Percentiles rank a stretch among this genome's conserved stretches.
These are phyloP conservation scores for Thalassoma bifasciatum DNA, from an alignment of 2,113 vertebrate genomes.

Conservation along the genomic window DNA sequence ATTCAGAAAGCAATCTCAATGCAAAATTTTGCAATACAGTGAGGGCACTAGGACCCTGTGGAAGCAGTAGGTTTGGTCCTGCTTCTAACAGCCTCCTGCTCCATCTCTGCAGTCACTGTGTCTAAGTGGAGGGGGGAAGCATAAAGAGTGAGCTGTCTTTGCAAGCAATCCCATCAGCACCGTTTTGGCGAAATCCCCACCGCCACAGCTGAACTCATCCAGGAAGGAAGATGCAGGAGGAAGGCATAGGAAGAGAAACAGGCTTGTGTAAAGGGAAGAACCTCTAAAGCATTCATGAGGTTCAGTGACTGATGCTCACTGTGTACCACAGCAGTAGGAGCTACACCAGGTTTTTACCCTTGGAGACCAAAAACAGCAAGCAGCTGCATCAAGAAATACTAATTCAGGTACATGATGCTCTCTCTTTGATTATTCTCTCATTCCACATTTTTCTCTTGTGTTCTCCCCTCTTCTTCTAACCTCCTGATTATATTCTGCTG, in stretches of 20 bases:
- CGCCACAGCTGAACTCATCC: conserved; percentile 64
- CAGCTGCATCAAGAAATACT: conserved; percentile 68
- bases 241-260: conserved; percentile 49
- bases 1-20: conserved; percentile 5
- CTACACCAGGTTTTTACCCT: conserved; percentile 67
- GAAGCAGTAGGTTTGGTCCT: conserved; percentile 55
- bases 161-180: conserved; percentile 73
- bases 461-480: conserved; percentile 42
- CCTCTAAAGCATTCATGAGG: conserved; percentile 62
- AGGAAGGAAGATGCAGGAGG: conserved; percentile 68
- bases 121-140: conserved; percentile 69
- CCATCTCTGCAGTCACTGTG: conserved; percentile 84
- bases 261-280: conserved; percentile 45
- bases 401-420: conserved; percentile 68
- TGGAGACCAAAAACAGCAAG: conserved; percentile 70
- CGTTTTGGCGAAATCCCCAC: conserved; percentile 52
- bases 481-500: conserved; percentile 28
- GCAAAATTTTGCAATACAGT: not conserved
- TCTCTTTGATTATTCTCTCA: not conserved
- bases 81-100: conserved; percentile 76
- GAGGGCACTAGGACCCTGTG: conserved; percentile 81
- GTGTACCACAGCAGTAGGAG: conserved; percentile 58
- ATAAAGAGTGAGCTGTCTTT: conserved; percentile 63
- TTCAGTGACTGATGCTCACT: conserved; percentile 69
- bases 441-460: conserved; percentile 28